Evolutionary conservation across 2,797 vertebrate species (phyloP).

Genomic region (Basileuterus tristriatus): DNA sequence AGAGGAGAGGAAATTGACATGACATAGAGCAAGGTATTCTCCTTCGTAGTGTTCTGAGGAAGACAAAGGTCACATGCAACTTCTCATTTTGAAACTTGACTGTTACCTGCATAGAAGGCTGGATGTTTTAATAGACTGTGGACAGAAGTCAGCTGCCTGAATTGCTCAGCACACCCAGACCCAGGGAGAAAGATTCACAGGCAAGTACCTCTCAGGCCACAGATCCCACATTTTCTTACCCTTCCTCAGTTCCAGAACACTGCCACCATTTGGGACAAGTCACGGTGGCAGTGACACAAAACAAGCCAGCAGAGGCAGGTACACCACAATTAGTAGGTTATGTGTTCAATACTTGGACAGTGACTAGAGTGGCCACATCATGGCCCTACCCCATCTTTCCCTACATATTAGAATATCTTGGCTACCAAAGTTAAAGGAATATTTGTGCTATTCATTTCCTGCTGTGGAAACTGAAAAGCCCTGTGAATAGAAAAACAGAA

Average conservation of each 20-base stretch:
- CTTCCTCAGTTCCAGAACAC: background rate
- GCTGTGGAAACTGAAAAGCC: background rate
- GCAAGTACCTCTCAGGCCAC: background rate
- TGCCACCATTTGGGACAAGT: background rate
- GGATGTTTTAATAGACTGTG: background rate
- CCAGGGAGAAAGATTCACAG: background rate
- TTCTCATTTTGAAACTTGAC: background rate
- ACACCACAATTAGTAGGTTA: accelerated
- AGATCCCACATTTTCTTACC: background rate
- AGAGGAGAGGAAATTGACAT: background rate
- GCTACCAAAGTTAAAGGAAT: background rate
- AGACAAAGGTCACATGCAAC: background rate
- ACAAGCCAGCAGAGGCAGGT: background rate
- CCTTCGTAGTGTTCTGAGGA: background rate
- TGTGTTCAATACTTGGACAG: background rate
- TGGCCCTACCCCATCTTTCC: background rate
- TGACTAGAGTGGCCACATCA: accelerated
- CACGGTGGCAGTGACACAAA: accelerated
- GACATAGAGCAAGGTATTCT: background rate
- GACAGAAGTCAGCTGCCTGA: background rate
- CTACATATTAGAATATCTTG: background rate
- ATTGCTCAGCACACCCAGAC: background rate
- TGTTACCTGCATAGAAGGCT: background rate
- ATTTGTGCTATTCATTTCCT: background rate
- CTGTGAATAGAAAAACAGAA: accelerated